Evolutionary conservation across 2,888 invertebrate genomes (phyloP), one percentile per base, ranked within the genome.

Genomic region (Agrenia bidenticulata): DNA sequence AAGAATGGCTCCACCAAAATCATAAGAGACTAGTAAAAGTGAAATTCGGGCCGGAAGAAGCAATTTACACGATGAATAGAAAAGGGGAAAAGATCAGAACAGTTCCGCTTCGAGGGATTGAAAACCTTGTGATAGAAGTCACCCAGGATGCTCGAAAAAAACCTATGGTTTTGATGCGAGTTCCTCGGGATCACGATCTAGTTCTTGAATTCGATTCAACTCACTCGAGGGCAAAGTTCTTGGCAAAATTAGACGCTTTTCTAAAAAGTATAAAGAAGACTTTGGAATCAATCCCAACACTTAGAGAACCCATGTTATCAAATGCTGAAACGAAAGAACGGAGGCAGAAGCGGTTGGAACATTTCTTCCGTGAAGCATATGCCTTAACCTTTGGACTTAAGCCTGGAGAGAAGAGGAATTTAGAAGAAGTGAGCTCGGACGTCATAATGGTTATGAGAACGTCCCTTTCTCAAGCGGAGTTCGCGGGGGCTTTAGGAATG

Each of bases 301-400:
- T 86, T 73, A 85, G 92, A 32, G 94, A 94, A 74, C 87, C 91
- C 70, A 91, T 95, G 85, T 80, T 94, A 63, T 89, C 91, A 9
- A 90, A 92, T 78, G 94, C 94, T 9, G 96, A 96, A 81, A 96
- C 96, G 0, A 88, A 93, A 75, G 94, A 95, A 78, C 84, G 95
- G 7, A 81, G 96, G n/a, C 94, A 96, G 79, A 89, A 90, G 77
- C 88, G 92, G 73, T 80, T 97, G 61, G 96, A 96, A 79, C 82
- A 94, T 82, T 97, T 97, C 84, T 97, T 97, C 82, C 85, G 96
- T 67, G 95, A 96, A 82, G 96, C 95, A 0, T 96, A 96, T 78
- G 93, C 94, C 0, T 83, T 95, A 66, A 94, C 94, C 0, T 94
- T 95, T 79, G 94, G 94, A 0, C 81, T 94, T 4, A 82, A 90